Evolutionary conservation across 2,888 invertebrate genomes (phyloP), one percentile per base, ranked within the genome.

Genomic region (Drosophila maculinotata): DNA sequence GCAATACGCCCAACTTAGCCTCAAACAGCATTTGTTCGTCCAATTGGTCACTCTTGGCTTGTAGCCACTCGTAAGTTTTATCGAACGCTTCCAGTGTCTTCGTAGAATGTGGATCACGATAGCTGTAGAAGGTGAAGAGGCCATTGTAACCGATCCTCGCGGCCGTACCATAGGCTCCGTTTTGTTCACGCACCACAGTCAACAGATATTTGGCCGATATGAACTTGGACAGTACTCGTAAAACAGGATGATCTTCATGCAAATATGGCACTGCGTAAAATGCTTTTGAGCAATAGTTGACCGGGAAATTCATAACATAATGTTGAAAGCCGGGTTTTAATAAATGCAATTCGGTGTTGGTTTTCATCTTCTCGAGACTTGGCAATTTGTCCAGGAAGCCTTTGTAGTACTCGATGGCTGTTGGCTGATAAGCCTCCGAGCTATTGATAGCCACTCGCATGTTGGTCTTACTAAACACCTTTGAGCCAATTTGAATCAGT

Each of bases 101-200:
- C 1, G 93, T 92, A 1, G 95, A 95, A 87, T 97, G 95, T 0
- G 98, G 98, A 92, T 98, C 98, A 64, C 98, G 93, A 89, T 98
- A 98, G 3, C 97, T 98, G 89, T 95, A 98, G 90, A 95, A 98
- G 62, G 94, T 94, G 83, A 98, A 95, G 1, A 95, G 93, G 1
- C 97, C 98, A 68, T 96, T 95, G 0, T 94, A 90, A 0, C 94
- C 93, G 3, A 96, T 85, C 73, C 92, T 93, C 0, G 96, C 96
- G 0, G 98, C 98, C 1, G 97, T 96, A 0, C 98, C 98, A 90
- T 98, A 98, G 0, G 98, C 98, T 0, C 98, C 98, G 65, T 97
- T 97, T 88, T 97, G 97, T 91, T 98, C 98, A 60, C 98, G 93
- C 0, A 96, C 93, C 69, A 97, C 95, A 0, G 96, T 95, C 89